Evolutionary conservation across 1,140 invertebrate genomes (phyloP), one percentile per base, ranked within the genome.

Genomic region (Ooceraea biroi): DNA sequence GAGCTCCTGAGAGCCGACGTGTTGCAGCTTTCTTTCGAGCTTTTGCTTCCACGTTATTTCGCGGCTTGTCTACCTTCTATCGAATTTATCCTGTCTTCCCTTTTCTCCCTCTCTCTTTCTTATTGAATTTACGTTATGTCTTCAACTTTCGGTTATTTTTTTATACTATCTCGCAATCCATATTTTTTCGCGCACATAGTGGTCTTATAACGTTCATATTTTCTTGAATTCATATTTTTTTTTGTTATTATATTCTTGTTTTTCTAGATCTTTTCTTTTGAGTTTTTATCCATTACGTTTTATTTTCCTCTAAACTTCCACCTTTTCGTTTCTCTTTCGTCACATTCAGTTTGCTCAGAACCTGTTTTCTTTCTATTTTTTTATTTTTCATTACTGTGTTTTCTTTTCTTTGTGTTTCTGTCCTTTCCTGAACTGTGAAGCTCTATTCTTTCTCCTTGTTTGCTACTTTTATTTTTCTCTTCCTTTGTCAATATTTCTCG

Each of bases 401-500:
- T 36, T 7, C n/a, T 50, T 61, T 63, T 48, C 36, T 36, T 7
- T 7, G 36, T 7, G 7, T 36, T 7, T 7, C 36, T 7, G 7
- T 36, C 36, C 7, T 36, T 36, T 25, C 12, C 22, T 48, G 3
- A 61, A n/a, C 36, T 36, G 36, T 55, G 30, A 61, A 61, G 25
- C 0, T 61, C n/a, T 19, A 30, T 48, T 63, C 22, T 1, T 63
- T 61, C 48, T 19, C n/a, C 7, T 76, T 12, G n/a, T 50, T 63
- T 50, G 30, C 63, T 30, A 61, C 14, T 3, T 73, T 17, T 61
- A 46, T 12, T 50, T 76, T 48, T 5, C 11, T 65, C 17, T 14
- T 12, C 7, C 44, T 76, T 61, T 7, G 63, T 50, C 25, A 76
- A 50, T 76, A 74, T 74, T 60, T 63, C 7, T 61, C 30, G 41